Evolutionary conservation across 2,113 vertebrate genomes (phyloP).

Genomic region (Cariama cristata): DNA sequence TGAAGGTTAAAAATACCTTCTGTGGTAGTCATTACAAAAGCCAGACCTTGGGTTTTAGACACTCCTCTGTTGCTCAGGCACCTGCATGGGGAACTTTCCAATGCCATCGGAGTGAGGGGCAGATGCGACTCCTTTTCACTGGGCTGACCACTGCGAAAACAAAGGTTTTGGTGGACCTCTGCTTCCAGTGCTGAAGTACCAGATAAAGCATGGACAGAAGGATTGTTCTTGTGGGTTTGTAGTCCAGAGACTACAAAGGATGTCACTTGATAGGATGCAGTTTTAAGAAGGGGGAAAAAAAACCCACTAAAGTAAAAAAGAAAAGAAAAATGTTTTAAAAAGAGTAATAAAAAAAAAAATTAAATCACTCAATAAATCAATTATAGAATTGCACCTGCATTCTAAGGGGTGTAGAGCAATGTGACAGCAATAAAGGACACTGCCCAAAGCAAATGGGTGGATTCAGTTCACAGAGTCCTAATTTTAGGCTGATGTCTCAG

Average conservation of each 20-base stretch:
- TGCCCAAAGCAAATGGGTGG: not conserved
- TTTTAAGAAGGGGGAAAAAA: not conserved
- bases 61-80: not conserved
- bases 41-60: not conserved
- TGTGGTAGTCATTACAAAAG: not conserved
- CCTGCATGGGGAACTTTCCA: not conserved
- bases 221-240: not conserved
- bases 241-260: not conserved
- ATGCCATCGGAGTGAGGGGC: rapidly evolving
- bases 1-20: not conserved
- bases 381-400: not conserved
- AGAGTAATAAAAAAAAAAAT: not conserved
- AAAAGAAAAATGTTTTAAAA: not conserved
- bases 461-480: rapidly evolving
- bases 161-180: not conserved
- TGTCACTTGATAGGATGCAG: rapidly evolving
- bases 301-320: not conserved
- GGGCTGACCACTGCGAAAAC: not conserved
- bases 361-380: not conserved
- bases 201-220: not conserved
- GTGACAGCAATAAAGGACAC: not conserved
- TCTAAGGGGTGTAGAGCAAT: rapidly evolving
- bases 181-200: not conserved
- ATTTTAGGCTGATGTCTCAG: not conserved
- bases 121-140: not conserved